Evolutionary conservation across 1,140 invertebrate species (phyloP).

Genomic region (Grapholita molesta): DNA sequence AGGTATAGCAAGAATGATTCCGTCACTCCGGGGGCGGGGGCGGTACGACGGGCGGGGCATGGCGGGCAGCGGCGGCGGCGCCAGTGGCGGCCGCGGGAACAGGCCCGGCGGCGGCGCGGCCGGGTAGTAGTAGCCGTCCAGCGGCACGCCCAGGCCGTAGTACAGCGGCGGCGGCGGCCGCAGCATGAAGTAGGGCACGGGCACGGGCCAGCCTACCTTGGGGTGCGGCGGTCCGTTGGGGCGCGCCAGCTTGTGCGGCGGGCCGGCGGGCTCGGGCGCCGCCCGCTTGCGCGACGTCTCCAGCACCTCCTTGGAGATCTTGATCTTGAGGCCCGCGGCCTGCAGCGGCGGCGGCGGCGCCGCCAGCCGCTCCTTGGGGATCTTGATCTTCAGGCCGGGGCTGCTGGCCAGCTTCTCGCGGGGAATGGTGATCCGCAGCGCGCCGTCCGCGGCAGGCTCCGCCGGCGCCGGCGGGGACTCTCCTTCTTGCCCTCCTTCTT

Average conservation of each 20-base stretch:
- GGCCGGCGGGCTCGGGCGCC: slow-evolving; percentile 26
- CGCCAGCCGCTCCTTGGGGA: slow-evolving; percentile 71
- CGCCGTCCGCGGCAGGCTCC: slow-evolving; percentile 34
- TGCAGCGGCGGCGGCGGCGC: slow-evolving; percentile 65
- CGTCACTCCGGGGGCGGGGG: slow-evolving; percentile 59
- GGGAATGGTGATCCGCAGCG: slow-evolving; percentile 67
- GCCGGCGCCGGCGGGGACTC: slow-evolving; percentile 30
- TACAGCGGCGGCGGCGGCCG: slow-evolving; percentile 60
- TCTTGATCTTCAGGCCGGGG: slow-evolving; percentile 72
- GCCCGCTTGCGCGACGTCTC: slow-evolving; percentile 62
- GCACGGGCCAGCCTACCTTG: slow-evolving; percentile 62
- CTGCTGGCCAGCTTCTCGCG: slow-evolving; percentile 59
- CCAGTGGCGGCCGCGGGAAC: slow-evolving; percentile 30
- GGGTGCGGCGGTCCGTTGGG: slow-evolving; percentile 53
- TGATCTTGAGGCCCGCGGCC: slow-evolving; percentile 65
- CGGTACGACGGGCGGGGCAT: slow-evolving; percentile 60
- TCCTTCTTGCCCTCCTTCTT: slow-evolving; percentile 43
- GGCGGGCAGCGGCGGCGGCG: slow-evolving; percentile 42
- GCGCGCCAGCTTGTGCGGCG: slow-evolving; percentile 54
- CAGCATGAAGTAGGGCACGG: slow-evolving; percentile 57
- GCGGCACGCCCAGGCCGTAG: slow-evolving; percentile 45
- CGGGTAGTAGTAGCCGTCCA: slow-evolving; percentile 54
- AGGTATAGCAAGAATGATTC: neutral
- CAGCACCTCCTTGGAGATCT: slow-evolving; percentile 71
- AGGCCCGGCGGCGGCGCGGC: slow-evolving; percentile 24